These are phyloP conservation scores for Eupeodes corollae DNA, from an alignment of 1,140 invertebrate species.

Conservation along the genomic window DNA sequence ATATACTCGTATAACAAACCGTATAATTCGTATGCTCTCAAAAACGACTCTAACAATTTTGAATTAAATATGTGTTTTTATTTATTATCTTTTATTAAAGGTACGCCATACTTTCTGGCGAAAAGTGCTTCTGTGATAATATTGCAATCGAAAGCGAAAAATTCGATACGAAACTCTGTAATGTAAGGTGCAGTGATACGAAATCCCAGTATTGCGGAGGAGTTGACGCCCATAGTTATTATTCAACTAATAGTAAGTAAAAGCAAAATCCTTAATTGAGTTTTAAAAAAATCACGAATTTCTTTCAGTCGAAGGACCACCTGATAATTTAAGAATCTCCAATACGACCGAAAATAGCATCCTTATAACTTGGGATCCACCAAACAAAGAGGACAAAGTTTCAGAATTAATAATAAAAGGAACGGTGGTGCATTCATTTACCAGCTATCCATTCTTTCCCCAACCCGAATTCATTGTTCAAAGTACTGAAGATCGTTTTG, in stretches of 20 bases:
- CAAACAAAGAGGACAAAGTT: conserved; percentile 36
- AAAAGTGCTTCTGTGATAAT: conserved; percentile 28
- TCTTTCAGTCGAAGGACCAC: conserved; percentile 34
- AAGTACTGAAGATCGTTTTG: conserved; percentile 38
- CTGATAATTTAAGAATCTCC: conserved; percentile 36
- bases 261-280: background rate
- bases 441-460: conserved; percentile 20
- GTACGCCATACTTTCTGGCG: conserved; percentile 24
- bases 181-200: conserved; percentile 40
- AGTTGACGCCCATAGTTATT: conserved; percentile 40
- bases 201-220: conserved; percentile 44
- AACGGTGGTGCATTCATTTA: conserved; percentile 39
- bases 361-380: conserved; percentile 38
- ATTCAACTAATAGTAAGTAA: conserved; percentile 38
- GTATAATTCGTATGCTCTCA: no score
- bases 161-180: conserved; percentile 32
- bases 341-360: conserved; percentile 43
- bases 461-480: conserved; percentile 39
- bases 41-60: no score
- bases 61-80: no score
- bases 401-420: conserved; percentile 40
- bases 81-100: conserved; percentile 1
- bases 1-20: no score
- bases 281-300: background rate
- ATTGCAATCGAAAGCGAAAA: conserved; percentile 11